phyloP scores from a whole-genome alignment of 2,797 vertebrate species.

The Hyperoplus immaculatus region DNA sequence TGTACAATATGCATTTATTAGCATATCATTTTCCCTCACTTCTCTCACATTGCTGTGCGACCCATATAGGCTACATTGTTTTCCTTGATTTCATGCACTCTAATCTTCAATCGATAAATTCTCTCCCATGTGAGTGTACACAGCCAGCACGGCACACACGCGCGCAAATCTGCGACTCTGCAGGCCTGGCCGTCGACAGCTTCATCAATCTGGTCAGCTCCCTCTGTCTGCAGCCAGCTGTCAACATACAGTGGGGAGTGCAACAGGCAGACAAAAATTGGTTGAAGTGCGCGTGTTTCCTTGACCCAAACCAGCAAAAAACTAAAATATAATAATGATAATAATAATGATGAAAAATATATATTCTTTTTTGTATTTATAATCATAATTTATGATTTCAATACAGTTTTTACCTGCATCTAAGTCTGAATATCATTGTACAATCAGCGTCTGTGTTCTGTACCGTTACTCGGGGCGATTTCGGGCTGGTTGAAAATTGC shows the following conservation, averaged over 20 bases:
- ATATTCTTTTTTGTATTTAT: too few species aligned
- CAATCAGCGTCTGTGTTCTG: too few species aligned
- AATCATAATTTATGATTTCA: too few species aligned
- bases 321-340: too few species aligned
- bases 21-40: constrained; percentile 21
- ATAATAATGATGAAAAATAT: too few species aligned
- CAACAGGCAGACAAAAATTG: constrained; percentile 56
- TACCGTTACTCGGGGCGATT: too few species aligned
- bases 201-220: constrained; percentile 69
- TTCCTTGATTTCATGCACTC: constrained; percentile 2
- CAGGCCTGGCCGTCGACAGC: constrained; percentile 56
- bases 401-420: too few species aligned
- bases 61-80: constrained; percentile 13
- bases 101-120: constrained; percentile 40
- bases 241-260: constrained; percentile 51
- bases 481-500: too few species aligned
- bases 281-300: constrained; percentile 21
- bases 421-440: too few species aligned
- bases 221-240: constrained; percentile 63
- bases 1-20: constrained; percentile 51
- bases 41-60: constrained; percentile 25
- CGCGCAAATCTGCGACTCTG: constrained; percentile 50
- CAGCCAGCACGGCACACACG: constrained; percentile 11
- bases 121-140: constrained; percentile 2
- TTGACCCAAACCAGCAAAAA: too few species aligned